Percentiles rank a stretch among this genome's conserved stretches.
These are phyloP conservation scores for Euproctis similis DNA, from an alignment of 2,888 invertebrate genomes.

Conservation along the genomic window DNA sequence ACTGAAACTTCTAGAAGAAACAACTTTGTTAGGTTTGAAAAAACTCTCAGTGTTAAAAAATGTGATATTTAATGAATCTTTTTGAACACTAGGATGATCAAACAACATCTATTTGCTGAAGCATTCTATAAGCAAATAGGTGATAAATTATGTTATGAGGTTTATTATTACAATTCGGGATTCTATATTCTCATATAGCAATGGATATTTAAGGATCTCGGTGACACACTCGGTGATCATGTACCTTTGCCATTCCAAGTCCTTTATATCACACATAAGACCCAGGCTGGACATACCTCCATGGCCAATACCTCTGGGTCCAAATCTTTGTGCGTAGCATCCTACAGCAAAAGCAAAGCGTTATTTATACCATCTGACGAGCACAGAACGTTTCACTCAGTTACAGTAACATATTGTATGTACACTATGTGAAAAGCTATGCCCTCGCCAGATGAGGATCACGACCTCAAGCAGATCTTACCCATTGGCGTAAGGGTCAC, in stretches of 20 bases:
- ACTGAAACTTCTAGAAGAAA: constrained; percentile 16
- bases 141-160: constrained; percentile 25
- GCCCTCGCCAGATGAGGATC: constrained; percentile 58
- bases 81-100: constrained; percentile 12
- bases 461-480: constrained; percentile 69
- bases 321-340: constrained; percentile 97
- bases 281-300: constrained; percentile 90
- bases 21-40: constrained; percentile 15
- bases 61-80: constrained; percentile 17
- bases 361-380: constrained; percentile 50
- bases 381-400: constrained; percentile 41
- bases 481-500: constrained; percentile 90
- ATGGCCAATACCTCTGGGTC: constrained; percentile 95
- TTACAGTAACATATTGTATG: constrained; percentile 6
- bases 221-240: constrained; percentile 28
- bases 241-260: constrained; percentile 85
- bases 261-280: constrained; percentile 89
- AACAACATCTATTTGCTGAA: constrained; percentile 41
- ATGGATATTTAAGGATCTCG: constrained; percentile 30
- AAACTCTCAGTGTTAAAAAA: constrained; percentile 19
- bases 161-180: constrained; percentile 32
- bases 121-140: constrained; percentile 51
- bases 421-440: constrained; percentile 36
- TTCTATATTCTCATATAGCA: constrained; percentile 39
- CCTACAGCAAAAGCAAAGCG: constrained; percentile 79